Conservation (phyloP, 2,113 vertebrate genomes). For the Sporophila hypoxantha region DNA sequence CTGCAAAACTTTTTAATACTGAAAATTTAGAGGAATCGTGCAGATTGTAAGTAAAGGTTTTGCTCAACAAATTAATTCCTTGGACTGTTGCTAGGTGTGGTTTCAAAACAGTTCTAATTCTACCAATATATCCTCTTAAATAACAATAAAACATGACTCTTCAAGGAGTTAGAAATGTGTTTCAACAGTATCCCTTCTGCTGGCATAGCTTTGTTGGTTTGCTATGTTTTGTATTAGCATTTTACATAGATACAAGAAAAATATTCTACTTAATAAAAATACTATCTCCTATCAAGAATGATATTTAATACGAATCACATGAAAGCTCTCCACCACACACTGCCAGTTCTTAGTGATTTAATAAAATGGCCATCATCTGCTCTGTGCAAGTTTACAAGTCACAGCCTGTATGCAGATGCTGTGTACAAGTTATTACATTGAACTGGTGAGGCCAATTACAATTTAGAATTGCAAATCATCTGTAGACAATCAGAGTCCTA, state of each 20-base stretch:
- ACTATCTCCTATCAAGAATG: neutral
- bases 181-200: slow-evolving; percentile 23
- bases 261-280: slow-evolving; percentile 13
- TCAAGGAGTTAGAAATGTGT: slow-evolving; percentile 51
- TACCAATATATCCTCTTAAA: slow-evolving; percentile 38
- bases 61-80: neutral
- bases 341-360: neutral
- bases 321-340: neutral
- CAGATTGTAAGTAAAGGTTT: neutral
- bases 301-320: neutral
- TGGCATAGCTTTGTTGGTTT: slow-evolving; percentile 1
- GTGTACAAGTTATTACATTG: neutral
- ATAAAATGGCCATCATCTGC: neutral
- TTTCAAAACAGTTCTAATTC: slow-evolving; percentile 53
- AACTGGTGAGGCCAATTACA: neutral
- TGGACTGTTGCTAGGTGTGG: slow-evolving; percentile 55
- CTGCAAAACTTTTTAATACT: neutral
- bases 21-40: neutral
- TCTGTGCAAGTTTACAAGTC: neutral
- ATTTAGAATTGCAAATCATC: neutral
- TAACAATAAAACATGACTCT: slow-evolving; percentile 48
- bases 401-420: neutral
- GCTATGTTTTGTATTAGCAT: slow-evolving; percentile 30
- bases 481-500: neutral
- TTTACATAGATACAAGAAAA: slow-evolving; percentile 30